A percentile compares a stretch with the other conserved stretches of the same genome.
phyloP scores from a whole-genome alignment of 2,113 vertebrate genomes.

The Oxyura jamaicensis region DNA sequence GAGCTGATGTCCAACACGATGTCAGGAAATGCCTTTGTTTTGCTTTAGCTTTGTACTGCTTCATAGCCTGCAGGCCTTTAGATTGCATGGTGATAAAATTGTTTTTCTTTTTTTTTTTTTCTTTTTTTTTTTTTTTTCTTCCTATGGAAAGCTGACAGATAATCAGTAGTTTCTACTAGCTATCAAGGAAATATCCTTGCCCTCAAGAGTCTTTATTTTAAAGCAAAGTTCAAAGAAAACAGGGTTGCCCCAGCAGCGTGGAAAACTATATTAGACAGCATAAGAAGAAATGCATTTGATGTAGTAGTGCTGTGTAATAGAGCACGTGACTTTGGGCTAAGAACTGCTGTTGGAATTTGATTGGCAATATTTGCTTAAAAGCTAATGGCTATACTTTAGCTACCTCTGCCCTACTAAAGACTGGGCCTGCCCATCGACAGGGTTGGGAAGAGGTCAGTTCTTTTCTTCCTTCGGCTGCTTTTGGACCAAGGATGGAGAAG shows the following conservation, averaged over 20 bases:
- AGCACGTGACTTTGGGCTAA: accelerated
- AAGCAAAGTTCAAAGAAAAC: not conserved
- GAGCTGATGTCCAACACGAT: not conserved
- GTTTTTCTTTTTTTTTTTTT: not conserved
- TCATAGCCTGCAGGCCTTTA: not conserved
- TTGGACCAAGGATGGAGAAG: not conserved
- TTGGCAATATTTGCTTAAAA: not conserved
- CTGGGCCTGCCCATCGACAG: not conserved
- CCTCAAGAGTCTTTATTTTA: not conserved
- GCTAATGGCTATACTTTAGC: not conserved
- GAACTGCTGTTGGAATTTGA: not conserved
- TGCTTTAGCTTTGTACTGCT: not conserved
- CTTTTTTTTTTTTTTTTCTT: not conserved
- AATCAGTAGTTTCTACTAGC: not conserved
- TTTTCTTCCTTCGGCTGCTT: not conserved
- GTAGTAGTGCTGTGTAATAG: not conserved
- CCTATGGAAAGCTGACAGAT: not conserved
- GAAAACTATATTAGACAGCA: not conserved
- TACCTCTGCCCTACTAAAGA: not conserved
- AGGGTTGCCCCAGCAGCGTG: accelerated
- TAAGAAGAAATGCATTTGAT: not conserved
- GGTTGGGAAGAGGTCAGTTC: not conserved
- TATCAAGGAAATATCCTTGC: not conserved
- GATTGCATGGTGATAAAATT: not conserved
- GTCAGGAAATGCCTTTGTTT: not conserved